Percentiles rank a stretch among this genome's conserved stretches.
phyloP scores from a whole-genome alignment of 2,797 vertebrate species.

The Mycteria americana region DNA sequence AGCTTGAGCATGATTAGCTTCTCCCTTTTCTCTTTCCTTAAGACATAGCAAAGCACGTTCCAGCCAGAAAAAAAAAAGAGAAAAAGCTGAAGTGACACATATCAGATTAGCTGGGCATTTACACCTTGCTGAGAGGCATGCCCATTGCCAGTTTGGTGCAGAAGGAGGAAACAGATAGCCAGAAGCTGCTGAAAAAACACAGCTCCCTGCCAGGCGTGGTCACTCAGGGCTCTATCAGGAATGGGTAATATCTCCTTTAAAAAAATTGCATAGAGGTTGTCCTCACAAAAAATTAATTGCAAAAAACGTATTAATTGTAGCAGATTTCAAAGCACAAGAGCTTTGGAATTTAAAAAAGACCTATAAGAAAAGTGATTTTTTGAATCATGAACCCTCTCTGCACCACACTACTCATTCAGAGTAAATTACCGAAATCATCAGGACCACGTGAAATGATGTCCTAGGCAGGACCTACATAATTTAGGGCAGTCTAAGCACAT shows the following conservation, averaged over 20 bases:
- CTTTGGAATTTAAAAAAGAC: not conserved
- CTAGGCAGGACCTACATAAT: not conserved
- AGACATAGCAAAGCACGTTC: not conserved
- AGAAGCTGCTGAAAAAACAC: not conserved
- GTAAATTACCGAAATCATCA: not conserved
- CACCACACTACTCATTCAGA: not conserved
- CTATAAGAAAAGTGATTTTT: not conserved
- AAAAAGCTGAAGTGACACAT: not conserved
- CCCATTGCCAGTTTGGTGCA: not conserved
- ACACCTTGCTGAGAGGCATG: not conserved
- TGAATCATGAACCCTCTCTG: not conserved
- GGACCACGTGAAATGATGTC: not conserved
- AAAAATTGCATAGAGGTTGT: not conserved
- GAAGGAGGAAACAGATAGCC: not conserved
- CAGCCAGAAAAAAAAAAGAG: not conserved
- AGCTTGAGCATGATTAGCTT: slow-evolving; percentile 2
- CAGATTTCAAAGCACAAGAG: not conserved
- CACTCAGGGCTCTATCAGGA: not conserved
- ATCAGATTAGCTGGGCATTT: not conserved
- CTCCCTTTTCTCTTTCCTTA: not conserved
- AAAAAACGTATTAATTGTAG: not conserved
- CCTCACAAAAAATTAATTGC: not conserved
- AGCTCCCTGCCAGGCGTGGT: not conserved
- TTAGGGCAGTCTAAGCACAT: not conserved
- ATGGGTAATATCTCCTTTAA: not conserved